Percentiles rank a stretch among this genome's conserved stretches.
Evolutionary conservation across 2,113 vertebrate genomes (phyloP).

Genomic region (Sus scrofa): T2T-Sscrofa CM000828.6:66187001-66187500

Average conservation of each 20-base stretch:
- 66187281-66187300: not conserved
- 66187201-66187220: not conserved
- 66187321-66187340: too few species aligned
- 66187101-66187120: not conserved
- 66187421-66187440: too few species aligned
- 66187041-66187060: conserved; percentile 57
- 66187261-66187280: not conserved
- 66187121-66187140: not conserved
- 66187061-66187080: not conserved
- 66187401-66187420: too few species aligned
- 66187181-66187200: not conserved
- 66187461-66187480: too few species aligned
- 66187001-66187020: conserved; percentile 42
- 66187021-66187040: not conserved
- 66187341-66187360: too few species aligned
- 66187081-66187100: conserved; percentile 8
- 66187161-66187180: not conserved
- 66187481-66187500: too few species aligned
- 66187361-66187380: too few species aligned
- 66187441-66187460: too few species aligned
- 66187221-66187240: not conserved
- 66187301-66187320: too few species aligned
- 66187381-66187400: too few species aligned
- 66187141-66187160: not conserved
- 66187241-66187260: not conserved